Conservation (phyloP, 2,888 invertebrate genomes). For the Torymus aiolomorphi region DNA sequence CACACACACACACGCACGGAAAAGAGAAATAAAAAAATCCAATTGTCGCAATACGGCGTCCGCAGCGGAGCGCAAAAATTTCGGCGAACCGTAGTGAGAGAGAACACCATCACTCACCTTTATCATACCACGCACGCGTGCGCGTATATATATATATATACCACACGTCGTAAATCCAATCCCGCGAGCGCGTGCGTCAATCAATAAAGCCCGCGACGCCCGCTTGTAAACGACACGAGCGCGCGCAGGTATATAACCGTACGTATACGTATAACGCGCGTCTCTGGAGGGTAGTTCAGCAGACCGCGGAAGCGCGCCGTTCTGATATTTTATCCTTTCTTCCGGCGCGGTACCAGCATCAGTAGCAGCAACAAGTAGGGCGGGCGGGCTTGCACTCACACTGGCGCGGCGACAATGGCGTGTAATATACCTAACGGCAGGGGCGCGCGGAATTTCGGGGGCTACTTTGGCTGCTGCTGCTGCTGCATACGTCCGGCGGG, state of each 20-base stretch:
- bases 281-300: too few relatives aligned
- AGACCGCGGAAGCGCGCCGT: background rate
- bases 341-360: constrained; percentile 4
- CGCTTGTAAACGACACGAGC: constrained; percentile 12
- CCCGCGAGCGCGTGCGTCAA: background rate
- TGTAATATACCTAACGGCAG: background rate
- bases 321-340: constrained; percentile 35
- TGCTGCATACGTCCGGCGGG: background rate
- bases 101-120: too few relatives aligned
- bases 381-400: background rate
- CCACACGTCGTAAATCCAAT: too few relatives aligned
- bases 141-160: too few relatives aligned
- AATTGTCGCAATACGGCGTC: too few relatives aligned
- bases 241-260: background rate
- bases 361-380: constrained; percentile 26
- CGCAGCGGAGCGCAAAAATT: too few relatives aligned
- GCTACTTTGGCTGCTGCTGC: too few relatives aligned
- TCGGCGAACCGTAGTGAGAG: too few relatives aligned
- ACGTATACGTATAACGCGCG: too few relatives aligned
- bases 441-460: background rate
- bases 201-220: constrained; percentile 17
- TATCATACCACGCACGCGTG: too few relatives aligned
- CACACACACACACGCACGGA: too few relatives aligned
- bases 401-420: background rate
- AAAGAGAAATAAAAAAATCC: too few relatives aligned